Evolutionary conservation across 1,140 invertebrate genomes (phyloP).

Genomic region (Apolygus lucorum): DNA sequence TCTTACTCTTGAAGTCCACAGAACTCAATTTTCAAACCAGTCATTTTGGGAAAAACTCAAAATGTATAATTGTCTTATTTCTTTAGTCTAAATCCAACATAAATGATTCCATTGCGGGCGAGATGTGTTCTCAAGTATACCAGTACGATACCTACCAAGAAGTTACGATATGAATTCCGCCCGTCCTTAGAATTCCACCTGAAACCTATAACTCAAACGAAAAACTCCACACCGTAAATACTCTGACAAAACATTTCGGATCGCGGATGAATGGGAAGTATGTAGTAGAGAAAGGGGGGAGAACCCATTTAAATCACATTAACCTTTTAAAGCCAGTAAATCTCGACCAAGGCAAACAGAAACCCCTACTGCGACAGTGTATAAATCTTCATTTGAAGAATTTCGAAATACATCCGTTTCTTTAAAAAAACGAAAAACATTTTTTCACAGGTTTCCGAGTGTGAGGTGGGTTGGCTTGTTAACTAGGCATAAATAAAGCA

Average conservation of each 20-base stretch:
- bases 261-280: no score
- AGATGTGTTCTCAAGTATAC: no score
- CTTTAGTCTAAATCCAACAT: no score
- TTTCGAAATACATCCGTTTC: neutral
- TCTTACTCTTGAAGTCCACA: no score
- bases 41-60: no score
- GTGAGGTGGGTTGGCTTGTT: neutral
- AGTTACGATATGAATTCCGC: no score
- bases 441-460: slow-evolving; percentile 2
- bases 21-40: no score
- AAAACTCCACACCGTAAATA: neutral
- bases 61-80: no score
- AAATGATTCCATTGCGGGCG: no score
- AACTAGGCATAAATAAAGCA: slow-evolving; percentile 15
- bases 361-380: neutral
- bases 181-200: no score
- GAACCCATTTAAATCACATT: slow-evolving; percentile 1
- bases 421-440: neutral
- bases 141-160: no score
- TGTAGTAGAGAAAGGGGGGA: neutral
- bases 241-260: neutral
- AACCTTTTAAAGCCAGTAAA: slow-evolving; percentile 7
- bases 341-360: slow-evolving; percentile 7
- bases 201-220: no score
- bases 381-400: slow-evolving; percentile 15